These are phyloP conservation scores for Tragelaphus eurycerus DNA, from an alignment of 2,797 vertebrate genomes.

Conservation along the genomic window DNA sequence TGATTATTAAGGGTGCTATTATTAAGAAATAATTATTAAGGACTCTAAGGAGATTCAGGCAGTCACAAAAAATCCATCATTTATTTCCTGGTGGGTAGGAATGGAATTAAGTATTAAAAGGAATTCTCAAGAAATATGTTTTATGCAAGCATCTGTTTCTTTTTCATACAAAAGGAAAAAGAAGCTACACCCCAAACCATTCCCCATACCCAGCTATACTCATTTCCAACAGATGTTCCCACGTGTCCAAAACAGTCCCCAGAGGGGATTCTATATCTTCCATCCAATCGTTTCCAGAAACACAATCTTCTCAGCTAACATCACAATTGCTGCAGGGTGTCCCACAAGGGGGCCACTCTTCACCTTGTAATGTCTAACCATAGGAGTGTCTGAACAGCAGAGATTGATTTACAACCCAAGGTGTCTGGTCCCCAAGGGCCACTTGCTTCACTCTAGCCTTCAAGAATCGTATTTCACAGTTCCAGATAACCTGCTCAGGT, in stretches of 20 bases:
- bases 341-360: slow-evolving; percentile 52
- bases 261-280: slow-evolving; percentile 46
- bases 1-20: neutral
- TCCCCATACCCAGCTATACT: neutral
- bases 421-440: slow-evolving; percentile 23
- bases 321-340: slow-evolving; percentile 27
- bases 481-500: neutral
- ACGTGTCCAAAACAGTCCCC: neutral
- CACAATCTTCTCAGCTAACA: slow-evolving; percentile 53
- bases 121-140: slow-evolving; percentile 36
- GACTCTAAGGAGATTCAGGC: neutral
- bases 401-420: slow-evolving; percentile 65
- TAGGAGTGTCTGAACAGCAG: slow-evolving; percentile 2
- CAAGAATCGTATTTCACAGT: slow-evolving; percentile 46
- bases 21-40: neutral
- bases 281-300: slow-evolving; percentile 62
- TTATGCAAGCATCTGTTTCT: neutral
- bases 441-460: slow-evolving; percentile 13
- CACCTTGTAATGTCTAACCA: slow-evolving; percentile 59
- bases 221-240: slow-evolving; percentile 38
- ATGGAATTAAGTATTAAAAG: neutral
- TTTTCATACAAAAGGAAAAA: neutral
- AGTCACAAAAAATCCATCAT: neutral
- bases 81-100: neutral
- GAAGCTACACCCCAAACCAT: neutral